These are phyloP conservation scores for Callipepla squamata DNA, from an alignment of 2,113 vertebrate species.

Conservation along the genomic window DNA sequence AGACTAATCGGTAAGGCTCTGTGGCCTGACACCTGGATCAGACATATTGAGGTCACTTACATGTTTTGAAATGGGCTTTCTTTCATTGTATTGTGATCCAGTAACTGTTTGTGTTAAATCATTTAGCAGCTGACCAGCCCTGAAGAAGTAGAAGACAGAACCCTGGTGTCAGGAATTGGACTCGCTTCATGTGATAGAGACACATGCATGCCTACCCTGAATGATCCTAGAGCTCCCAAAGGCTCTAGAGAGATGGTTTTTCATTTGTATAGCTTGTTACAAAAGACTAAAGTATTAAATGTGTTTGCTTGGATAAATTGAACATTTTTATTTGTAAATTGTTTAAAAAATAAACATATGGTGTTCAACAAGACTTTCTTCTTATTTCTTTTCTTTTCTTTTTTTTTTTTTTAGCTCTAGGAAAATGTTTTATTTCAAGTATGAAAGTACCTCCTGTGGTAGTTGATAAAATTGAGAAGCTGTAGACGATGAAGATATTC, in stretches of 20 bases:
- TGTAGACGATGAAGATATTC: neutral
- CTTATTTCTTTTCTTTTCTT: neutral
- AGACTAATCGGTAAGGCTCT: slow-evolving; percentile 78
- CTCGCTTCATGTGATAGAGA: slow-evolving; percentile 74
- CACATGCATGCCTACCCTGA: slow-evolving; percentile 73
- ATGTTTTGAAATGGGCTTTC: slow-evolving; percentile 74
- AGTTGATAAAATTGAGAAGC: neutral
- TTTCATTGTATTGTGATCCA: slow-evolving; percentile 74
- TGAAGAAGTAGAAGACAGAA: slow-evolving; percentile 79
- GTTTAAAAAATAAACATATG: slow-evolving; percentile 79
- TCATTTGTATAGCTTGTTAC: slow-evolving; percentile 80
- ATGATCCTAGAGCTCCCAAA: slow-evolving; percentile 56
- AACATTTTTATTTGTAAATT: slow-evolving; percentile 78
- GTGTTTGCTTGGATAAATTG: slow-evolving; percentile 75
- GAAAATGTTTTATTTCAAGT: neutral
- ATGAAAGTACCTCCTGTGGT: neutral
- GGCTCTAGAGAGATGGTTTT: slow-evolving; percentile 73
- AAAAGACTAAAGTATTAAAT: slow-evolving; percentile 74
- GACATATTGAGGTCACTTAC: slow-evolving; percentile 73
- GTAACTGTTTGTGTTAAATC: slow-evolving; percentile 81
- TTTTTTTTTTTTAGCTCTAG: neutral
- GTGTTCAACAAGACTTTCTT: slow-evolving; percentile 65
- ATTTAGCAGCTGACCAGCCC: slow-evolving; percentile 76
- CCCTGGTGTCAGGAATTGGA: slow-evolving; percentile 76
- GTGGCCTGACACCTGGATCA: slow-evolving; percentile 72